A percentile compares a stretch with the other conserved stretches of the same genome.
Evolutionary conservation across 92 coral and sea anemone species (phyloP).

Genomic region (Pocillopora meandrina): DNA sequence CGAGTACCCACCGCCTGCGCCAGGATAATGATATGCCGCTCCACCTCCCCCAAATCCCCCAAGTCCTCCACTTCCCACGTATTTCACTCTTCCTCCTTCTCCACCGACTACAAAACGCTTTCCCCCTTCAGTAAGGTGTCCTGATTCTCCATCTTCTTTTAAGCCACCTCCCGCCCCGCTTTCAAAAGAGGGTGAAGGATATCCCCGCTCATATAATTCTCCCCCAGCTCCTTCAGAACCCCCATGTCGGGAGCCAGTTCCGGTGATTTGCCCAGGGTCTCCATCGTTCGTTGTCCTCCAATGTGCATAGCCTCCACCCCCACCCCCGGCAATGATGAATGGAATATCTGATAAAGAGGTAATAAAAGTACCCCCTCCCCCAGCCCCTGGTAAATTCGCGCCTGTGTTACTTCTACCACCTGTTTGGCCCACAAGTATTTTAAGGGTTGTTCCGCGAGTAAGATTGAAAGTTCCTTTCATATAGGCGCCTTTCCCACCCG

Average conservation of each 20-base stretch:
- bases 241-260: conserved; percentile 70
- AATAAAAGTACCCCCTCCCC: conserved; percentile 97
- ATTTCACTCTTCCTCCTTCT: conserved; percentile 39
- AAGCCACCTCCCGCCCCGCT: conserved; percentile 78
- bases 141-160: conserved; percentile 46
- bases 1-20: conserved; percentile 97
- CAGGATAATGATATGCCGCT: conserved; percentile 58
- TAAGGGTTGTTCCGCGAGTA: conserved; percentile 56
- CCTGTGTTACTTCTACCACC: conserved; percentile 55
- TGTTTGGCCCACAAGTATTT: conserved; percentile 81
- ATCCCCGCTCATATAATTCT: conserved; percentile 14
- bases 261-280: conserved; percentile 69
- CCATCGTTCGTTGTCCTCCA: conserved; percentile 46
- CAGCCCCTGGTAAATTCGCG: conserved; percentile 74
- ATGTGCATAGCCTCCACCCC: conserved; percentile 88
- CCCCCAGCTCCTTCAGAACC: conserved; percentile 79
- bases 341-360: conserved; percentile 51
- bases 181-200: conserved; percentile 46
- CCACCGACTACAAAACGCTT: conserved; percentile 60
- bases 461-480: conserved; percentile 76
- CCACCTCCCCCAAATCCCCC: conserved; percentile 98
- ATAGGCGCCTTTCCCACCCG: conserved; percentile 88
- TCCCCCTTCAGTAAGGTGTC: conserved; percentile 21
- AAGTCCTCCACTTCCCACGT: conserved; percentile 54
- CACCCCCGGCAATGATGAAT: conserved; percentile 92